phyloP scores from a whole-genome alignment of 2,797 vertebrate species.

The Neopelma chrysocephalum region DNA sequence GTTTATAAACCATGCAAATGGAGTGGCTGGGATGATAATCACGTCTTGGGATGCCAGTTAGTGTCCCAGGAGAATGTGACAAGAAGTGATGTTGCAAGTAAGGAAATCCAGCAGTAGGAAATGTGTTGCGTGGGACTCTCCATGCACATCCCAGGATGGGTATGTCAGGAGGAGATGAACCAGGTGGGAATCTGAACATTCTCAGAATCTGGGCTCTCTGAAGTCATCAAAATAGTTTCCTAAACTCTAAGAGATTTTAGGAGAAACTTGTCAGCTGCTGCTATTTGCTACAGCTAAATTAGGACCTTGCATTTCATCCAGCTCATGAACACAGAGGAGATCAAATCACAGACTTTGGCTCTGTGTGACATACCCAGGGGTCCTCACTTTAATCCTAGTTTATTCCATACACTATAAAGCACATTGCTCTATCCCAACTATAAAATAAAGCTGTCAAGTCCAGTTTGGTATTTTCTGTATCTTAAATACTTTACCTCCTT shows the following conservation, averaged over 20 bases:
- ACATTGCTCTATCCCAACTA: background rate
- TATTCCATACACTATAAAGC: background rate
- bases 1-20: background rate
- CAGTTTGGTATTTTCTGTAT: background rate
- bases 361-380: background rate
- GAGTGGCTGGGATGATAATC: background rate
- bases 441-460: background rate
- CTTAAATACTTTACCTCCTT: background rate
- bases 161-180: background rate
- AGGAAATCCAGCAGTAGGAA: background rate
- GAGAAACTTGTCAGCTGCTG: background rate
- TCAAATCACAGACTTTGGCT: constrained; percentile 12
- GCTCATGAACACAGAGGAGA: background rate
- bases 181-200: background rate
- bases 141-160: rapidly evolving
- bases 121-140: background rate
- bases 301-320: background rate
- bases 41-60: background rate
- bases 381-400: background rate
- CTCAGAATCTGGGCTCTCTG: background rate
- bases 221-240: background rate
- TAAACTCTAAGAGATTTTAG: background rate
- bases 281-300: constrained; percentile 12
- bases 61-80: background rate
- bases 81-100: background rate